Percentiles rank a stretch among this genome's conserved stretches.
phyloP scores from a whole-genome alignment of 2,888 invertebrate species.

The Oligia fasciuncula region DNA sequence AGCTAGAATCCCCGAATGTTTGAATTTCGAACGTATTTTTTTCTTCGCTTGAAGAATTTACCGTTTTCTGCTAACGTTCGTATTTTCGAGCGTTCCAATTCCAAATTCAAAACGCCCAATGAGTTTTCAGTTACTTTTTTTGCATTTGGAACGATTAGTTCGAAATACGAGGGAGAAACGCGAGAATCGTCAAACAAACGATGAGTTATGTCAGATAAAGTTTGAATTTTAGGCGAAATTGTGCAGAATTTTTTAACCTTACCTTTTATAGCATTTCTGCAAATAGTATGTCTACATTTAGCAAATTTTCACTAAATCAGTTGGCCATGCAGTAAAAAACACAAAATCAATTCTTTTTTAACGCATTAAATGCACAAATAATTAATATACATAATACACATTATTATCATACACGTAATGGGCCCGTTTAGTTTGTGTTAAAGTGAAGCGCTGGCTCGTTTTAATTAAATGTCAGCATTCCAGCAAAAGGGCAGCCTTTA shows the following conservation, averaged over 20 bases:
- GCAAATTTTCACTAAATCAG: constrained; percentile 1
- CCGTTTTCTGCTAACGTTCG: constrained; percentile 69
- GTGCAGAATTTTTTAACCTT: not conserved
- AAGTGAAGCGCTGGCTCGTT: constrained; percentile 67
- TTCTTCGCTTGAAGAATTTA: constrained; percentile 71
- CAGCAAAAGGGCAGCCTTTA: constrained; percentile 81
- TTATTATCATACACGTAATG: constrained; percentile 74
- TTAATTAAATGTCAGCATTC: constrained; percentile 87
- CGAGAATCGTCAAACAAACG: not conserved
- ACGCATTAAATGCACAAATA: constrained; percentile 32
- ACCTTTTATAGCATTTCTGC: not conserved
- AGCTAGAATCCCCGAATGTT: constrained; percentile 84
- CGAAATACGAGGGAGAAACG: constrained; percentile 42
- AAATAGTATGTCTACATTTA: too few species aligned
- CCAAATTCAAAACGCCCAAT: constrained; percentile 64
- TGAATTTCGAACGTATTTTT: constrained; percentile 79
- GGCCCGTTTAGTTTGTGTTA: constrained; percentile 75
- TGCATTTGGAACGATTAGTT: constrained; percentile 53
- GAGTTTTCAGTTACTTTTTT: constrained; percentile 55
- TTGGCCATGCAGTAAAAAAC: not conserved
- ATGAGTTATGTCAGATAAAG: constrained; percentile 17
- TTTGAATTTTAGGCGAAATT: not conserved
- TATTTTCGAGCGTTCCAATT: constrained; percentile 65
- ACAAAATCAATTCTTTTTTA: constrained; percentile 22
- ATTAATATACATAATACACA: constrained; percentile 53